Base-by-base conservation (phyloP, 2,797 vertebrate species). In the Microctenopoma steveboyesi region DNA sequence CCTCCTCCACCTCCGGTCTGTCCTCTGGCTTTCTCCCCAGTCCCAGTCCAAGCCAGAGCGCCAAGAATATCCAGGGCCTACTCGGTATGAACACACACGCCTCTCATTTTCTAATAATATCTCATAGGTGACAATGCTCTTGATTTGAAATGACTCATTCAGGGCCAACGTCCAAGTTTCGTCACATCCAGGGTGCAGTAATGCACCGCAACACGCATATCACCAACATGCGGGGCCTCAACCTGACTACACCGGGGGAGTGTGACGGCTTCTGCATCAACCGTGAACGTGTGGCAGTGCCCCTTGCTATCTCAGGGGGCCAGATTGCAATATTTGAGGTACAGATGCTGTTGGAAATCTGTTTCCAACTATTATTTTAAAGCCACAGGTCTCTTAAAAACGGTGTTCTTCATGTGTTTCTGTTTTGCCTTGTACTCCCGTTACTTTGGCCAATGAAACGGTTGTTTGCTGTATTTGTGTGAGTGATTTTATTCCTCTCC, bases 241-340 rank as follows among this genome's bases (percentile, higher is more conserved):
- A 95, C 90, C 95, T 98, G 78, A 99, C 97, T 42, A 98, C 96
- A 0, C 98, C 97, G 0, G 98, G 98, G 0, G 98, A 99, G 88
- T 92, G 95, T 0, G 95, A 99, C 0, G 97, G 97, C 70, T 96
- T 99, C 94, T 96, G 94, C 1, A 91, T 94, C 74, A 99, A 98
- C 88, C 79, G 45, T 9, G 88, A 93, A 40, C 93, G 79, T 0
- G 85, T 95, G 2, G 97, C 97, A 0, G 90, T 99, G 50, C 98
- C 98, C 0, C 92, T 99, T 72, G 90, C 95, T 78, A 94, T 95
- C 1, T 90, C 96, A 0, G 97, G 98, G 0, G 96, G 97, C 7
- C 98, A 99, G 89, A 96, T 99, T 2, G 95, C 94, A 0, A 1
- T 99, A 42, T 92, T 97, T 0, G 95, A 98, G 96, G 98, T 99